Conservation (phyloP, 1,140 invertebrate species). For the Heliconius nattereri region DNA sequence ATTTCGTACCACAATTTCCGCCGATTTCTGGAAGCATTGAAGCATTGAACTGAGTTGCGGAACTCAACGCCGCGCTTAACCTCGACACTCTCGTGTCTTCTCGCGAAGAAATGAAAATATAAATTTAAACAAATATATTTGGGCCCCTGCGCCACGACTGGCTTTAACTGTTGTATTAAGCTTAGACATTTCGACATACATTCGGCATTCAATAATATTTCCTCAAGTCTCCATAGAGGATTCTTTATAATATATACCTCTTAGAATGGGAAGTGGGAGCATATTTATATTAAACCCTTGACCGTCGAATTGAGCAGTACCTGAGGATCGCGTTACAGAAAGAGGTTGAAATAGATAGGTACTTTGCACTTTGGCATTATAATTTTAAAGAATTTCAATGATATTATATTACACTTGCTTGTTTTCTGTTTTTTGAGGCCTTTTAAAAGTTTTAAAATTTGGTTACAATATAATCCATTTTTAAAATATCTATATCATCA, state of each 20-base stretch:
- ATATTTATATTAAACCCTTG: conserved; percentile 1
- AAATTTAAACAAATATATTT: too few relatives aligned
- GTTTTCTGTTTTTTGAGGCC: too few relatives aligned
- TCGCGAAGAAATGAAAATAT: too few relatives aligned
- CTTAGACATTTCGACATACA: neutral
- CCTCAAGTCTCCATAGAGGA: neutral
- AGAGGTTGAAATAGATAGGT: neutral
- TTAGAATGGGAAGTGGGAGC: neutral
- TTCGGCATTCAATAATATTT: conserved; percentile 4
- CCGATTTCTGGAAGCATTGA: too few relatives aligned
- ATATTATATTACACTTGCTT: neutral
- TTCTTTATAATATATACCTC: neutral
- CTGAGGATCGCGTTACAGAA: neutral
- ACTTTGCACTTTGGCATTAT: neutral
- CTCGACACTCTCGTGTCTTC: too few relatives aligned
- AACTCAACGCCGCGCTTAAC: too few relatives aligned
- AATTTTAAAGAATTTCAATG: conserved; percentile 1
- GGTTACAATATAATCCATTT: too few relatives aligned
- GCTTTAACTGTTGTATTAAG: neutral
- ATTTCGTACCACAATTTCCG: too few relatives aligned
- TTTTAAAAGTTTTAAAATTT: neutral
- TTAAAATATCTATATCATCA: too few relatives aligned
- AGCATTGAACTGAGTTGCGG: too few relatives aligned
- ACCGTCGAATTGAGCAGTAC: neutral
- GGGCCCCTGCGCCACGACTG: too few relatives aligned